These are phyloP conservation scores for Cuculus canorus DNA, from an alignment of 2,797 vertebrate species.

Conservation along the genomic window DNA sequence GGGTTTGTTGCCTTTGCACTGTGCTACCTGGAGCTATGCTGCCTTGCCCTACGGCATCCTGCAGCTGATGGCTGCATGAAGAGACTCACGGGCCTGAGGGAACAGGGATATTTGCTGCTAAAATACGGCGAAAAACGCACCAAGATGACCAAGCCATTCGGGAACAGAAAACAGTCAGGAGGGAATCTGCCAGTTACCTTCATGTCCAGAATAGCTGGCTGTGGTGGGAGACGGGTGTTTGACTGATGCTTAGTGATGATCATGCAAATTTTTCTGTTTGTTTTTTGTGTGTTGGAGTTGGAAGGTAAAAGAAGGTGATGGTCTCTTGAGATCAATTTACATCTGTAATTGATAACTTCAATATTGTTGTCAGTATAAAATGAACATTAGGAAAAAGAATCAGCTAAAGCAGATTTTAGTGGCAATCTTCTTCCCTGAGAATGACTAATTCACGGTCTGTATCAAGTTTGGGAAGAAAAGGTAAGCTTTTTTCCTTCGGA, in stretches of 20 bases:
- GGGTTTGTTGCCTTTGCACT: not conserved
- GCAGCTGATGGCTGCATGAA: not conserved
- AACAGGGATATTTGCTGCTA: not conserved
- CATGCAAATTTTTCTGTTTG: not conserved
- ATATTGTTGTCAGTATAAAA: not conserved
- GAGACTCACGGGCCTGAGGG: not conserved
- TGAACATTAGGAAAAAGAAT: not conserved
- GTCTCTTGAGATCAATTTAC: not conserved
- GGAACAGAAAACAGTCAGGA: not conserved
- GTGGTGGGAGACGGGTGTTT: not conserved
- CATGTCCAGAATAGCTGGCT: not conserved
- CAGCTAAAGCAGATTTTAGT: not conserved
- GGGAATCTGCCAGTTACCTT: not conserved
- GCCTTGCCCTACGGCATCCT: not conserved
- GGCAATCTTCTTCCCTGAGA: not conserved
- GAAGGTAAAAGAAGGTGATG: not conserved
- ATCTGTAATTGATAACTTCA: not conserved
- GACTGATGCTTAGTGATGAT: not conserved
- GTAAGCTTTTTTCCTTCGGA: not conserved
- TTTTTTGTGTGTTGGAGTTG: not conserved
- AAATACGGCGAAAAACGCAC: not conserved
- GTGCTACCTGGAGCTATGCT: fast-evolving
- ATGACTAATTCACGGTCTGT: not conserved
- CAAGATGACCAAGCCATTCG: not conserved
- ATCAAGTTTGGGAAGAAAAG: not conserved